Base-by-base conservation (phyloP, 2,113 vertebrate species). In the Spea multiplicata region DNA sequence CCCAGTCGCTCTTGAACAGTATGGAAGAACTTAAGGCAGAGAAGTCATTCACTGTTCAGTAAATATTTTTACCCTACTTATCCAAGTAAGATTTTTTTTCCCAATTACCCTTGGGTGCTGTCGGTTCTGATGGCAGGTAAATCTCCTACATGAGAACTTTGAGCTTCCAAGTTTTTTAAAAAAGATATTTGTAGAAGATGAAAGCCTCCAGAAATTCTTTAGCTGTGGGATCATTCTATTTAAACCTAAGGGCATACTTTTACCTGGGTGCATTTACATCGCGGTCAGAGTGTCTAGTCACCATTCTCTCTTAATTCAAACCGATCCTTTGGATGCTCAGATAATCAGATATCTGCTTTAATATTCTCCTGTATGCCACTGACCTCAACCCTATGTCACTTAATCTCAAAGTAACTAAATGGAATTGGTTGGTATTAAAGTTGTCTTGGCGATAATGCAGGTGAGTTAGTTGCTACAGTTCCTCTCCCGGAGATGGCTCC, bases 371-470 rank as follows among this genome's bases (percentile, higher is more conserved):
- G 17, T 79, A n/a, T 68, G 3, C 16, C 44, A n/a, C 50, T 74
- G 45, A 67, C 52, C 71, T 80, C 71, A 80, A 61, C 55, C 59
- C 64, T 67, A 66, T 68, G 78, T 80, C 64, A 73, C 77, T 80
- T 80, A 80, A 80, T 80, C 78, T 80, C 55, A 80, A 79, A 79
- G 71, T 80, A 80, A 74, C 71, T 49, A 80, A 80, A 80, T 64
- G 73, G 71, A 80, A 80, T 74, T 73, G 46, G 78, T 61, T 46
- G 45, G 78, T 74, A 80, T 80, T 74, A 80, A 47, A 73, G 52
- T 80, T 74, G 64, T 74, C 71, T 74, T 57, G 71, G 71, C 73
- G 50, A 80, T 67, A 80, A 61, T 74, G 65, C 64, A 74, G 78
- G 45, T 80, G 62, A 79, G 62, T 79, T 44, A 53, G 77, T 57